Conservation (phyloP, 2,113 vertebrate genomes). For the Pelecanoides urinatrix region DNA sequence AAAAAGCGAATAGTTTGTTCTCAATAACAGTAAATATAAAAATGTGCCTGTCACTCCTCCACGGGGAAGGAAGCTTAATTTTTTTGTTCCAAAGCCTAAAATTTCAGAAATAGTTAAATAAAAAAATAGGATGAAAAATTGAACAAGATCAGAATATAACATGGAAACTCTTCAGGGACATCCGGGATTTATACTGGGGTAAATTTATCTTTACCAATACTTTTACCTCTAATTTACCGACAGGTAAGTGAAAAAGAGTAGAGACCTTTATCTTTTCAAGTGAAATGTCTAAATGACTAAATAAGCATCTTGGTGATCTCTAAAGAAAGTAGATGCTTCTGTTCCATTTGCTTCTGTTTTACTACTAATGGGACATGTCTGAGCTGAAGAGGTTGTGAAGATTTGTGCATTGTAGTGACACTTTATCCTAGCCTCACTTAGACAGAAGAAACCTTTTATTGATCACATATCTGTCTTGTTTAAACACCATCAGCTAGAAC, state of each 20-base stretch:
- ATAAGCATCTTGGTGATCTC: not conserved
- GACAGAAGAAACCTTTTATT: not conserved
- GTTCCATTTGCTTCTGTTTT: not conserved
- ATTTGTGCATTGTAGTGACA: not conserved
- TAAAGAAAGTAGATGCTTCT: not conserved
- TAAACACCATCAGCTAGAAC: not conserved
- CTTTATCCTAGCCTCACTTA: not conserved
- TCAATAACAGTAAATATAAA: slow-evolving; percentile 23
- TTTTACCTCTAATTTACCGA: not conserved
- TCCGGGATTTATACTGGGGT: not conserved
- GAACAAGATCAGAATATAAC: not conserved
- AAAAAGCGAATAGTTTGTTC: not conserved
- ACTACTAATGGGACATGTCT: not conserved
- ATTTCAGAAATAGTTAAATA: not conserved
- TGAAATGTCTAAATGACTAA: not conserved
- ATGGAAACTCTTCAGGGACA: not conserved
- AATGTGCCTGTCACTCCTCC: not conserved
- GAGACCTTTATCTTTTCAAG: not conserved
- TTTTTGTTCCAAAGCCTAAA: not conserved
- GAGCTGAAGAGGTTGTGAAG: not conserved
- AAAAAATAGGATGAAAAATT: not conserved
- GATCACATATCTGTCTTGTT: not conserved
- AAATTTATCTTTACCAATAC: not conserved
- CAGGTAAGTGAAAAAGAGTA: not conserved
- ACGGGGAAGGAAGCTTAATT: not conserved